Conservation (phyloP, 2,113 vertebrate species). For the Epinephelus fuscoguttatus region DNA sequence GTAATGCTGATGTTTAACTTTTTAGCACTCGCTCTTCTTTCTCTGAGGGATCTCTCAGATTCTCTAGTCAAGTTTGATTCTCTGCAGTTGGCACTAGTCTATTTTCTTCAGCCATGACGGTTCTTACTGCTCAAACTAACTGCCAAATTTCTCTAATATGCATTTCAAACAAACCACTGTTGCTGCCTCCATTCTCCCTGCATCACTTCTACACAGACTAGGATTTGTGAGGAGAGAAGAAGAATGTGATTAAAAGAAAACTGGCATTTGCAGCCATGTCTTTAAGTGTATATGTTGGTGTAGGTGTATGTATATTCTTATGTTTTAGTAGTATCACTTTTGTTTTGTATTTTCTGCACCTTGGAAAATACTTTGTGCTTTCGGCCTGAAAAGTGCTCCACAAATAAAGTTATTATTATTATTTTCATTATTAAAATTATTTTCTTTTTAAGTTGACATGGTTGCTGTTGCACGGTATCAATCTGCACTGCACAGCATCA, state of each 20-base stretch:
- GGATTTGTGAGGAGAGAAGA: background rate
- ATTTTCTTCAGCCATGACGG: background rate
- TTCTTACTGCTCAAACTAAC: constrained; percentile 18
- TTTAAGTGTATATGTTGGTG: too few species aligned
- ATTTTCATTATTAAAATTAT: too few species aligned
- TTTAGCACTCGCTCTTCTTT: constrained; percentile 10
- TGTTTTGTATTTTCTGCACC: too few species aligned
- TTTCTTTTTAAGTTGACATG: background rate
- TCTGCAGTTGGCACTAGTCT: constrained; percentile 33
- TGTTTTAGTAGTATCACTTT: too few species aligned
- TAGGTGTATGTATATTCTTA: background rate
- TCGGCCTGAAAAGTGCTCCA: too few species aligned
- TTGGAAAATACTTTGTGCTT: too few species aligned
- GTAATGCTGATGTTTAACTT: constrained; percentile 7
- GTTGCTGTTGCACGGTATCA: background rate
- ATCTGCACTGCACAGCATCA: too few species aligned
- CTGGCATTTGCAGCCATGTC: too few species aligned
- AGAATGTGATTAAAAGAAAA: background rate
- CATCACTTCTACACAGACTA: constrained; percentile 2
- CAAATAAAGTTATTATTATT: too few species aligned
- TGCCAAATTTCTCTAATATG: constrained; percentile 35
- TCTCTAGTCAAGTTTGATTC: constrained; percentile 12
- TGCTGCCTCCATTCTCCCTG: background rate
- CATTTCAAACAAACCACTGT: constrained; percentile 51
- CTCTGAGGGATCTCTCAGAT: background rate